phyloP scores from a whole-genome alignment of 2,113 vertebrate species.

The Motacilla tschutschensis region DNA sequence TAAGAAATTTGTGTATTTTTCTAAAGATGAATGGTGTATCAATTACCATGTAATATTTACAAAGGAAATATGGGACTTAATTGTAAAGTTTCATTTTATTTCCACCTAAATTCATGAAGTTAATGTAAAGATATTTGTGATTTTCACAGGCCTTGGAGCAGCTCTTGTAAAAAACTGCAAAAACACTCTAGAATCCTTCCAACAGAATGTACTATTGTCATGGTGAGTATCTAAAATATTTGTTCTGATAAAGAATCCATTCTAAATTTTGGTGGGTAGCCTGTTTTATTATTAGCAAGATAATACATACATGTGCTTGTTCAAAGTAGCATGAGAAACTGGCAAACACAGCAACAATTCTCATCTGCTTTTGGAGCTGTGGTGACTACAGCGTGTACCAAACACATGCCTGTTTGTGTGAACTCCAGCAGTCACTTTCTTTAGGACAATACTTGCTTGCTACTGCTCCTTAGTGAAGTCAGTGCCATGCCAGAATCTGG shows the following conservation, averaged over 20 bases:
- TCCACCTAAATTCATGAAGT: not conserved
- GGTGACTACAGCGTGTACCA: not conserved
- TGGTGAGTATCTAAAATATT: not conserved
- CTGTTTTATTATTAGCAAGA: not conserved
- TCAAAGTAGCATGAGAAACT: not conserved
- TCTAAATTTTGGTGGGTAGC: not conserved
- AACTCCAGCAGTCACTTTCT: not conserved
- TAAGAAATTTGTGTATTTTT: not conserved
- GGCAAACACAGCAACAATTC: not conserved
- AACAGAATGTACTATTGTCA: not conserved
- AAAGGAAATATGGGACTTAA: not conserved
- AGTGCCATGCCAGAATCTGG: fast-evolving
- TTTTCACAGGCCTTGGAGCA: not conserved
- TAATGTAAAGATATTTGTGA: not conserved
- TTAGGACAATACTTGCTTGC: not conserved
- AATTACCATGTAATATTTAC: not conserved
- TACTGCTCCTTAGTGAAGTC: not conserved
- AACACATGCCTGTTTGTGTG: fast-evolving
- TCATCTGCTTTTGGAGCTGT: not conserved
- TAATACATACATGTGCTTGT: not conserved
- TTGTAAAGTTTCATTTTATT: not conserved
- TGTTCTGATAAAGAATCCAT: not conserved
- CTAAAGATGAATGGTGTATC: not conserved
- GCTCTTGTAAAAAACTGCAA: not conserved
- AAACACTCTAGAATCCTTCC: not conserved